Evolutionary conservation across 2,888 invertebrate species (phyloP), one percentile per base, ranked within the genome.

Genomic region (Terebella lapidaria): DNA sequence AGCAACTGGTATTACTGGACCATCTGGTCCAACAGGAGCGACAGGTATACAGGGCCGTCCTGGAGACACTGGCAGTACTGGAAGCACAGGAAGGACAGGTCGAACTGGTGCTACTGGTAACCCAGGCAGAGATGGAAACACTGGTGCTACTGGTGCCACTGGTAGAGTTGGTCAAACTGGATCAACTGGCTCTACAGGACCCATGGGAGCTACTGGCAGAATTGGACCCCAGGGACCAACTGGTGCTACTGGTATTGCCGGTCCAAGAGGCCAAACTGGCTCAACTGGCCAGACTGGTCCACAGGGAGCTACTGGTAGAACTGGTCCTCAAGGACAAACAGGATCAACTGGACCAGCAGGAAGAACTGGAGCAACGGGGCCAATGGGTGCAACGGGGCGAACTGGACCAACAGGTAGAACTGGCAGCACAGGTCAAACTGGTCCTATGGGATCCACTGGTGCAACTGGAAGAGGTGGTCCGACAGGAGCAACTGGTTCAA

Each of bases 391-490:
- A 26, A 27, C 20, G 47, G 65, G 65, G 22, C 30, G 22, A 57
- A 27, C 53, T 5, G 65, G 65, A 25, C 15, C 35, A 35, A 35
- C 58, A 18, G 66, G 66, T 47, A n/a, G 22, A 15, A 58, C 5
- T 5, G 30, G 53, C 25, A 5, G 5, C 10, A 28, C 29, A 18
- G 65, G 65, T 29, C 25, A n/a, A 22, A 58, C 60, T 25, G 65
- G 65, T 4, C 22, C 55, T 27, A 53, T 24, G 1, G 47, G 45
- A 49, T 26, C 45, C 22, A 51, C 59, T 27, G 61, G 61, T 49
- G 28, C 29, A 2, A 93, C 61, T 47, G 61, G 61, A 30, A 18
- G 53, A 3, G 25, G 28, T 3, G 65, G 66, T 20, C 61, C 59
- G 1, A 51, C 49, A 1, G 66, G 66, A 27, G 20, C 25, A 2